A percentile compares a stretch with the other conserved stretches of the same genome.
Conservation (phyloP, 2,113 vertebrate genomes). For the Notothenia coriiceps region DNA sequence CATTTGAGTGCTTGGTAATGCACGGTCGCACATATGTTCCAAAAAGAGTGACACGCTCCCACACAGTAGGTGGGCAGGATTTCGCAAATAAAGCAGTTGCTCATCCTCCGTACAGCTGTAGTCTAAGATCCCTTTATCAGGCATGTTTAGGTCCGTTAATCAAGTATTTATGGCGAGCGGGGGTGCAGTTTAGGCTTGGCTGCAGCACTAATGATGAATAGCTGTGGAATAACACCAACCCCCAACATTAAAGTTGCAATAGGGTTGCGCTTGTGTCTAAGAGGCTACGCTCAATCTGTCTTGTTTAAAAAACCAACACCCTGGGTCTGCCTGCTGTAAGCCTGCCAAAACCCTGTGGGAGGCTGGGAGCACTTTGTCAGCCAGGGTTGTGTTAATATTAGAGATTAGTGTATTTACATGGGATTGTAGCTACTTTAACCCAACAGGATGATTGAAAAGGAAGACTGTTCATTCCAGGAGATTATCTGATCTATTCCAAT, state of each 20-base stretch:
- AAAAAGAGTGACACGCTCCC: slow-evolving; percentile 79
- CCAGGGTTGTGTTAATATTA: slow-evolving; percentile 72
- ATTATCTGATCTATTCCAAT: slow-evolving; percentile 69
- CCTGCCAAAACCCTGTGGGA: slow-evolving; percentile 67
- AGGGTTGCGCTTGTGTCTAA: slow-evolving; percentile 53
- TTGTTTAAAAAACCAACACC: slow-evolving; percentile 72
- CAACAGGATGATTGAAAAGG: slow-evolving; percentile 69
- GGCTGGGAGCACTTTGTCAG: slow-evolving; percentile 68
- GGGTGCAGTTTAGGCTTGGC: slow-evolving; percentile 72
- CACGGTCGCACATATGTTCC: slow-evolving; percentile 78
- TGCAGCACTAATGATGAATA: slow-evolving; percentile 77
- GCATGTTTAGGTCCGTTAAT: slow-evolving; percentile 81
- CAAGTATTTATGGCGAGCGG: slow-evolving; percentile 80
- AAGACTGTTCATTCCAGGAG: slow-evolving; percentile 66
- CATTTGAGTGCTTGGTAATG: slow-evolving; percentile 69
- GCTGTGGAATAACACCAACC: slow-evolving; percentile 67
- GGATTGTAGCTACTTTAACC: slow-evolving; percentile 73
- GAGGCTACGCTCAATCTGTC: slow-evolving; percentile 71
- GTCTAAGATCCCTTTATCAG: slow-evolving; percentile 75
- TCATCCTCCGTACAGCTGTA: slow-evolving; percentile 66
- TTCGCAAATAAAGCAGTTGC: slow-evolving; percentile 77
- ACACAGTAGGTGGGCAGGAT: slow-evolving; percentile 81
- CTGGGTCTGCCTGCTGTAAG: slow-evolving; percentile 63
- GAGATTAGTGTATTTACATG: slow-evolving; percentile 81
- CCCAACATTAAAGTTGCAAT: slow-evolving; percentile 73